These are phyloP conservation scores for Myotis findleyi DNA, from an alignment of 2,797 vertebrate species.

Conservation along the genomic window DNA sequence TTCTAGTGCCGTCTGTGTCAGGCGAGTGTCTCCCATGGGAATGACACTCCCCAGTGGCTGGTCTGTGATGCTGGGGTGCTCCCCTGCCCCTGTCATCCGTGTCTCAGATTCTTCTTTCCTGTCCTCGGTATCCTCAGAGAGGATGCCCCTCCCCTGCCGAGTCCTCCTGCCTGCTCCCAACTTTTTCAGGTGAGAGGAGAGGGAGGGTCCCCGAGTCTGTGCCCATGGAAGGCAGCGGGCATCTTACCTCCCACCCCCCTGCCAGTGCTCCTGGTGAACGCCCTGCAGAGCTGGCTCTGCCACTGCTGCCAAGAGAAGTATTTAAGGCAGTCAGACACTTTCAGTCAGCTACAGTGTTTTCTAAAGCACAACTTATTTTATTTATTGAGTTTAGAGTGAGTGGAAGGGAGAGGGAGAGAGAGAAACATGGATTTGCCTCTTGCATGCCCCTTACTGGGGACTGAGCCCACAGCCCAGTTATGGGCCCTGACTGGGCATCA, in stretches of 20 bases:
- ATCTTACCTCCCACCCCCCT: fast-evolving
- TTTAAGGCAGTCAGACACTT: too few species aligned
- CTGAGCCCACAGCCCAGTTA: not conserved
- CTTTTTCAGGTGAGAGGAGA: not conserved
- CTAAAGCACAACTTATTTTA: not conserved
- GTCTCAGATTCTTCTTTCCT: not conserved
- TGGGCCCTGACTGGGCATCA: not conserved
- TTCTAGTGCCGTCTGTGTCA: too few species aligned
- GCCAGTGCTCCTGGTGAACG: not conserved
- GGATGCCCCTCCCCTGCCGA: not conserved
- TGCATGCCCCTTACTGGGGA: not conserved
- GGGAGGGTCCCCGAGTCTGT: fast-evolving
- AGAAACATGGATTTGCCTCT: not conserved
- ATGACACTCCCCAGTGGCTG: too few species aligned
- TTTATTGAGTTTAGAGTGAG: not conserved
- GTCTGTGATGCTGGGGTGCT: not conserved
- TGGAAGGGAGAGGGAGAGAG: not conserved
- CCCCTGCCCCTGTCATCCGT: fast-evolving
- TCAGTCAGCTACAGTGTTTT: not conserved
- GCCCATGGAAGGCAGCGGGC: not conserved
- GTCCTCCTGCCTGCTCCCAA: not conserved
- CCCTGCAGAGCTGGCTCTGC: not conserved
- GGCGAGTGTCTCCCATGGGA: not conserved
- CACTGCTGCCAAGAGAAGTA: not conserved
- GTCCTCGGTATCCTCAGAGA: not conserved